Conservation (phyloP, 2,888 invertebrate genomes). For the Sinodicranocentrus sp. region DNA sequence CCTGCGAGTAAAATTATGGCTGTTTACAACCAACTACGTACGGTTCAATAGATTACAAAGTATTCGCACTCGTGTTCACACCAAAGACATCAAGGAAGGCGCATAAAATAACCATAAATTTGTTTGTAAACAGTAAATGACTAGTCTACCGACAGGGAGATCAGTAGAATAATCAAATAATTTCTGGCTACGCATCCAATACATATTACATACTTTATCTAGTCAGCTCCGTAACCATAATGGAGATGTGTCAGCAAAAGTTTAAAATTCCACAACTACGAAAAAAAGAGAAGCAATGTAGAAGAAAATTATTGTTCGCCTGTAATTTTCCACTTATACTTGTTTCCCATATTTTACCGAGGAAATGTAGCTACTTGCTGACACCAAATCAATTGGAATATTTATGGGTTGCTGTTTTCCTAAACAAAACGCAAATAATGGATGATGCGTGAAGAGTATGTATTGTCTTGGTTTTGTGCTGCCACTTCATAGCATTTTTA, state of each 20-base stretch:
- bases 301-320: too few species aligned
- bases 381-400: slow-evolving; percentile 41
- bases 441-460: background rate
- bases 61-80: background rate
- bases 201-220: too few species aligned
- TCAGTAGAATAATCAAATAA: slow-evolving; percentile 28
- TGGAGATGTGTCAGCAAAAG: too few species aligned
- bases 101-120: slow-evolving; percentile 36
- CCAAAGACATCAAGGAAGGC: background rate
- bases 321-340: too few species aligned
- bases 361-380: too few species aligned
- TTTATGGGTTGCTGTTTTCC: slow-evolving; percentile 21
- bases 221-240: too few species aligned
- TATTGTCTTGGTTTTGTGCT: background rate
- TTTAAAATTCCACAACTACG: too few species aligned
- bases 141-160: slow-evolving; percentile 19
- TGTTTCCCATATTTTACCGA: too few species aligned
- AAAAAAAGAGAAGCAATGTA: too few species aligned
- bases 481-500: background rate
- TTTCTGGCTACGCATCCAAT: background rate
- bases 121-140: slow-evolving; percentile 2
- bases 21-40: too few species aligned
- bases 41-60: too few species aligned
- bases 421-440: slow-evolving; percentile 3
- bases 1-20: too few species aligned